Evolutionary conservation across 1,140 invertebrate species (phyloP), one percentile per base, ranked within the genome.

Genomic region (Dendrolimus kikuchii): DNA sequence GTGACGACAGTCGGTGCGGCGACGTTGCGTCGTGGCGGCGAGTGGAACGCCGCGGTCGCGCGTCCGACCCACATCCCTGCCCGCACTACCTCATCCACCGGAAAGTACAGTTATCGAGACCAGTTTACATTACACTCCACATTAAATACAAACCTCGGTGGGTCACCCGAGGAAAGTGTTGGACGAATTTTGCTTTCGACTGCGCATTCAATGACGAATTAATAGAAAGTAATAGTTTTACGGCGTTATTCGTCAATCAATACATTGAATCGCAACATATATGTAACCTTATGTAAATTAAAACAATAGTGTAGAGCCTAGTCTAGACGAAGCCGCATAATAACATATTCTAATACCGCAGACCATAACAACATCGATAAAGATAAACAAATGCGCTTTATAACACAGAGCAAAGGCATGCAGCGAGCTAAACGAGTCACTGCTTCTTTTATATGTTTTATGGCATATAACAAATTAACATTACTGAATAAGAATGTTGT

Each of bases 121-220:
- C 76, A 80, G 82, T 82, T 83, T 67, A 74, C 66, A 67, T 61
- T 77, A 70, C 62, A 71, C 67, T 76, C 69, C 71, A 71, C 73
- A 69, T 72, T 64, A 71, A 74, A 70, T 56, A 68, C 62, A 68
- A 53, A 40, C 53, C 55, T 59, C 65, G 71, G 66, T 71, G 62
- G 77, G 77, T 77, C 74, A 73, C 49, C 59, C 51, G 64, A 81
- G 69, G 77, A 86, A 84, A 86, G 80, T 81, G 81, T 76, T 80
- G 74, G 67, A 74, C 71, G 74, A 82, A 80, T 80, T 84, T 84
- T 86, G 79, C 77, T 84, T 84, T 83, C 79, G 66, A 68, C 66
- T 64, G 65, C 68, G 69, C 59, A 62, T 61, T 58, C 58, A 46
- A 59, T 55, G 58, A 68, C 64, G 57, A 58, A 62, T 58, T 55